Evolutionary conservation across 2,797 vertebrate species (phyloP).

Genomic region (Taeniopygia guttata): DNA sequence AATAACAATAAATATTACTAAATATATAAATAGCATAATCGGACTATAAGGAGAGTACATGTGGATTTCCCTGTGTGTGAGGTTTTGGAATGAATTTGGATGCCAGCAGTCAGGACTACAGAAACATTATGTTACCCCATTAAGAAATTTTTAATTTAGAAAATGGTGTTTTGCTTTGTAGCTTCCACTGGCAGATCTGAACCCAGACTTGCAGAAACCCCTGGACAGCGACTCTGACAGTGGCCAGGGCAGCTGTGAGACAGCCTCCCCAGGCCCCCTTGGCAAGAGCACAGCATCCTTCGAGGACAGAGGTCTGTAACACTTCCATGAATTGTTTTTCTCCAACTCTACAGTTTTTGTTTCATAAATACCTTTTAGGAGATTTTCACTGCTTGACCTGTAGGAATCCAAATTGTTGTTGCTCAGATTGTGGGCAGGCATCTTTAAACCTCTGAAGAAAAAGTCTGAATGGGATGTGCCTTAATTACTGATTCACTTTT

Average conservation of each 20-base stretch:
- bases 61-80: fast-evolving
- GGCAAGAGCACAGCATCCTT: background rate
- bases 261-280: background rate
- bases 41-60: fast-evolving
- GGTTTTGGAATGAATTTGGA: fast-evolving
- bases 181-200: conserved; percentile 6
- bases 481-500: background rate
- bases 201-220: conserved; percentile 17
- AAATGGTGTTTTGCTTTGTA: background rate
- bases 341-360: fast-evolving
- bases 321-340: background rate
- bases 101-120: fast-evolving
- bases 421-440: background rate
- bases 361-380: background rate
- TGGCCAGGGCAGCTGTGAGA: conserved; percentile 75
- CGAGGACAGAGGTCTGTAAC: conserved; percentile 69
- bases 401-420: background rate
- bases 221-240: conserved; percentile 72
- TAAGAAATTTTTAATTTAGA: background rate
- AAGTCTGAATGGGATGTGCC: background rate
- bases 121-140: too few species aligned
- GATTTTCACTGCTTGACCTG: fast-evolving
- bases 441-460: background rate
- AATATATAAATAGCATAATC: fast-evolving
- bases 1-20: background rate